phyloP scores from a whole-genome alignment of 2,888 invertebrate species.

The Oligia latruncula region DNA sequence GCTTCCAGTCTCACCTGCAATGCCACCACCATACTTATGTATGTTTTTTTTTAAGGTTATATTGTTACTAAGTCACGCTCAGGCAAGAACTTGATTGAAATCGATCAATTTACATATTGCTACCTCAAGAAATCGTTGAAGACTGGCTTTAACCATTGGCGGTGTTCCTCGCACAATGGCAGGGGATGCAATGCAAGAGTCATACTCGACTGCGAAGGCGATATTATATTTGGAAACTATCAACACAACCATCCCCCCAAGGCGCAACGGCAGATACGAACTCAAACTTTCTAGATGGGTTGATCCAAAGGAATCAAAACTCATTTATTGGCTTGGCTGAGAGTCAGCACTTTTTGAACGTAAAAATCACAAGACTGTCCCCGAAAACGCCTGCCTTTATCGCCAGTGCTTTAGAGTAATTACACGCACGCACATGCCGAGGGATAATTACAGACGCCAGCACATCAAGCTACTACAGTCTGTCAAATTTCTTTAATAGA shows the following conservation, averaged over 20 bases:
- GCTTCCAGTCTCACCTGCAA: not conserved
- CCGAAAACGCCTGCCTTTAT: not conserved
- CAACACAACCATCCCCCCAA: constrained; percentile 39
- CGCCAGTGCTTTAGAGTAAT: not conserved
- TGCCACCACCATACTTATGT: not conserved
- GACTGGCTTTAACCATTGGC: constrained; percentile 34
- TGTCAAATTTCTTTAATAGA: too few species aligned
- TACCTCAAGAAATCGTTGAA: not conserved
- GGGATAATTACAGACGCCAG: not conserved
- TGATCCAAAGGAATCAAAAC: not conserved
- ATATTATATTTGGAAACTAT: constrained; percentile 19
- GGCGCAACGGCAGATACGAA: not conserved
- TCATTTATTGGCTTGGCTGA: not conserved
- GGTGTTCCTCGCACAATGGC: constrained; percentile 48
- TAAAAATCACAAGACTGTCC: not conserved
- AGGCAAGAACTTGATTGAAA: constrained; percentile 17
- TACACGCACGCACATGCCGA: not conserved
- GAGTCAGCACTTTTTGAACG: not conserved
- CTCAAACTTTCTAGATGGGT: not conserved
- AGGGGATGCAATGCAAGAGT: constrained; percentile 49
- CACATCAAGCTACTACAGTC: too few species aligned
- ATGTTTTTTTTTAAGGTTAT: constrained; percentile 16
- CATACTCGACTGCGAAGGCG: not conserved
- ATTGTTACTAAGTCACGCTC: constrained; percentile 6
- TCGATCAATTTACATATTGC: constrained; percentile 9